Percentiles rank a stretch among this genome's conserved stretches.
Evolutionary conservation across 2,888 invertebrate species (phyloP).

Genomic region (Galerucella calmariensis): DNA sequence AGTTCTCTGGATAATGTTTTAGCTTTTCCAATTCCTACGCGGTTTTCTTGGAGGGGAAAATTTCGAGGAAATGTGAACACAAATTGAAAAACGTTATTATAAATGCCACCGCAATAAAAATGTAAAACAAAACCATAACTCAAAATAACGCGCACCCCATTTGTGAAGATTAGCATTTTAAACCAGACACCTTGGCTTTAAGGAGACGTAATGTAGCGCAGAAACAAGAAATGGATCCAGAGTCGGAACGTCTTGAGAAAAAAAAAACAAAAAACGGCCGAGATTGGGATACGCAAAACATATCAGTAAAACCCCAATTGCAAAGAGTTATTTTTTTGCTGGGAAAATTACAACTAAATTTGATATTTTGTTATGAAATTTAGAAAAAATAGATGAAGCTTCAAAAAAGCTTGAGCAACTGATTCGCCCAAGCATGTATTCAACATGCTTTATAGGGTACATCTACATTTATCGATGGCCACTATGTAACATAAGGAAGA

Average conservation of each 20-base stretch:
- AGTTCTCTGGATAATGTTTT: background rate
- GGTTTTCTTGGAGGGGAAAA: constrained; percentile 17
- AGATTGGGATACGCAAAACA: background rate
- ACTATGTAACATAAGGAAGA: too few relatives aligned
- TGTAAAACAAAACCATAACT: constrained; percentile 67
- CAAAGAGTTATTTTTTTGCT: too few relatives aligned
- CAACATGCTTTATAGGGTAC: too few relatives aligned
- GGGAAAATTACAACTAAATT: too few relatives aligned
- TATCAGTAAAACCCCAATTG: too few relatives aligned
- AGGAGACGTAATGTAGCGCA: constrained; percentile 63
- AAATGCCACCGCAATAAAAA: constrained; percentile 66
- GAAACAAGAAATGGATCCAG: constrained; percentile 46
- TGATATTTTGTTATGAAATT: too few relatives aligned
- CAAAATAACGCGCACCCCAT: constrained; percentile 67
- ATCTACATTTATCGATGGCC: too few relatives aligned
- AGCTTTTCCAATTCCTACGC: constrained; percentile 10
- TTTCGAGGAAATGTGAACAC: constrained; percentile 49
- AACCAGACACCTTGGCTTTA: constrained; percentile 66
- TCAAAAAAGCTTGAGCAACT: too few relatives aligned
- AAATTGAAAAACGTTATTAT: constrained; percentile 67
- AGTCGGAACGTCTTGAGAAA: constrained; percentile 15
- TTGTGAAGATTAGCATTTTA: constrained; percentile 67
- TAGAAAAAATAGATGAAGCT: too few relatives aligned
- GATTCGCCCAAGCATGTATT: too few relatives aligned
- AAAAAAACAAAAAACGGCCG: background rate